These are phyloP conservation scores for Heliothis subflexa DNA, from an alignment of 1,140 invertebrate species.

Conservation along the genomic window DNA sequence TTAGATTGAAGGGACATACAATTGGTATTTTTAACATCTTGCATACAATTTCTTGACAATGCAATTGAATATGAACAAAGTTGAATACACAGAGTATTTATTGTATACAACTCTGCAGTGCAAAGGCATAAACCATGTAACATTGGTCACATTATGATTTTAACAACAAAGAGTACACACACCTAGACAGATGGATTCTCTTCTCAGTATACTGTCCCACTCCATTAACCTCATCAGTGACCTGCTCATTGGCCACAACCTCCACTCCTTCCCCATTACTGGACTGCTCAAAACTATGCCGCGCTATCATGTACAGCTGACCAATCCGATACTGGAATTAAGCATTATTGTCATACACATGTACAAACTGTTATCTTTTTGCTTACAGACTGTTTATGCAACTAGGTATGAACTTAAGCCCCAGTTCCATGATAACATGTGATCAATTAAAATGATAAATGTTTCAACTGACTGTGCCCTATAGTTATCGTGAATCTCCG, in stretches of 20 bases:
- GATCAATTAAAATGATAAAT: conserved; percentile 38
- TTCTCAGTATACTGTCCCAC: conserved; percentile 97
- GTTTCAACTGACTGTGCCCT: not conserved
- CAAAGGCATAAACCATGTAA: too few relatives aligned
- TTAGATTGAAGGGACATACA: too few relatives aligned
- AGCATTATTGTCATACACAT: conserved; percentile 11
- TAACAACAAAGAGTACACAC: conserved; percentile 24
- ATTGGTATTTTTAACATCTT: too few relatives aligned
- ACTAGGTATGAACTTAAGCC: conserved; percentile 12
- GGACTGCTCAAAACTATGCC: conserved; percentile 96
- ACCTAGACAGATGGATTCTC: conserved; percentile 96
- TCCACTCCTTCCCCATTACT: conserved; percentile 96
- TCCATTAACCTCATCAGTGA: conserved; percentile 93
- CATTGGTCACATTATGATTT: not conserved
- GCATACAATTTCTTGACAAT: too few relatives aligned
- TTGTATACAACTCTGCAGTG: too few relatives aligned
- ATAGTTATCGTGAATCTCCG: not conserved
- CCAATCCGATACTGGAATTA: conserved; percentile 94
- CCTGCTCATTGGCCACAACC: conserved; percentile 93
- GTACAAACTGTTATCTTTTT: not conserved
- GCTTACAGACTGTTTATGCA: conserved; percentile 7
- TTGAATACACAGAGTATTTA: too few relatives aligned
- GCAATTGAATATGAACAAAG: too few relatives aligned
- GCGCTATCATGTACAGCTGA: conserved; percentile 97
- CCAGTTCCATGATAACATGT: not conserved